Conservation (phyloP, 2,888 invertebrate species). For the Cheiracanthium punctorium region DNA sequence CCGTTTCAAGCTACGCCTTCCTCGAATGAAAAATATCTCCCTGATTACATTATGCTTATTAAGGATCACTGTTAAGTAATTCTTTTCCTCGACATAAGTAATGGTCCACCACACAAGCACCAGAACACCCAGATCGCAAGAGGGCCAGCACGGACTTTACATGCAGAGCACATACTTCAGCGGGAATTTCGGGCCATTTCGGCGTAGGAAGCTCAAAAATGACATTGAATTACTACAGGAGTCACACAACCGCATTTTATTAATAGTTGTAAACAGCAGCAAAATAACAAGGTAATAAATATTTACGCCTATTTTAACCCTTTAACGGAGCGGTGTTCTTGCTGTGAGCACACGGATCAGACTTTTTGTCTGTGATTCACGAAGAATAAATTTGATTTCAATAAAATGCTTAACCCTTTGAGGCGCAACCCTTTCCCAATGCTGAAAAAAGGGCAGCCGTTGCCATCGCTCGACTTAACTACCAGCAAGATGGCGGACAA, state of each 20-base stretch:
- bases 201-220: neutral
- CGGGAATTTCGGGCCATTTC: neutral
- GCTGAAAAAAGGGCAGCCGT: too few species aligned
- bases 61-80: neutral
- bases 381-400: too few species aligned
- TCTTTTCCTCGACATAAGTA: neutral
- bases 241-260: neutral
- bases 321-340: too few species aligned
- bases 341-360: too few species aligned
- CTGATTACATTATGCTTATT: neutral
- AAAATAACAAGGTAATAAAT: conserved; percentile 1
- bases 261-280: neutral
- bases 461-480: too few species aligned
- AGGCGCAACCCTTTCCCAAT: too few species aligned
- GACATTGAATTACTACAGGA: neutral
- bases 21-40: too few species aligned
- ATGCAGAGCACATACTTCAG: neutral
- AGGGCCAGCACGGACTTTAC: neutral
- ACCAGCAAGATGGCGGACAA: too few species aligned
- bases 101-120: neutral
- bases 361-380: too few species aligned
- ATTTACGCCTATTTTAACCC: neutral
- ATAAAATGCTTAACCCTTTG: too few species aligned
- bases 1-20: too few species aligned
- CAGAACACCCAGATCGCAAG: neutral